Conservation (phyloP, 23 tunicate genomes). For the Trididemnum miniatum region DNA sequence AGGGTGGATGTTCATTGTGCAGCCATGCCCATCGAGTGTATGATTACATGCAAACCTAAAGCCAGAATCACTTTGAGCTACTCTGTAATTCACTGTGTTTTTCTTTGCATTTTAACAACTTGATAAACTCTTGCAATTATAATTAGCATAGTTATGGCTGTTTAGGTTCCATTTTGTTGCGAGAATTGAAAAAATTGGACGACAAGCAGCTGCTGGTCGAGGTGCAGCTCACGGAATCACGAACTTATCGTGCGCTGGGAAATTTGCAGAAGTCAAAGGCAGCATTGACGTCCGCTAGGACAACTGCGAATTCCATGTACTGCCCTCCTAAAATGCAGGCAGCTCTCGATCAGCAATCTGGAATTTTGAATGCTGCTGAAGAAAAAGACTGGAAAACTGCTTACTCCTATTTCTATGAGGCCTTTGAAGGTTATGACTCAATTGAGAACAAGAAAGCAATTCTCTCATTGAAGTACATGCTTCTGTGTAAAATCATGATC, state of each 20-base stretch:
- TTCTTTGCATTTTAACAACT: no score
- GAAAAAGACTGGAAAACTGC: conserved; percentile 99
- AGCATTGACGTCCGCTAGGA: conserved; percentile 96
- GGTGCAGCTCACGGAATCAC: conserved; percentile 93
- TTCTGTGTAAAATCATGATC: conserved; percentile 82
- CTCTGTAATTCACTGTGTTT: no score
- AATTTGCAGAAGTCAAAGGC: conserved; percentile 98
- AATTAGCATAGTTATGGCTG: no score
- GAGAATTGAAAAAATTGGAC: conserved; percentile 94
- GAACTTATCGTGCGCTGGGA: conserved; percentile 97
- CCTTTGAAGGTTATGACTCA: conserved; percentile 98
- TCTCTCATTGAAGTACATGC: conserved; percentile 89
- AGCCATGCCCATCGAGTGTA: no score
- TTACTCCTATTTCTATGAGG: conserved; percentile 98
- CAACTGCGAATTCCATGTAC: conserved; percentile 99
- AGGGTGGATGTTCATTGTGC: no score
- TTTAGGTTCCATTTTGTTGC: conserved; percentile 58
- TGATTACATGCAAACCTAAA: no score
- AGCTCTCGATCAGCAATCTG: conserved; percentile 93
- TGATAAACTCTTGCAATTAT: no score
- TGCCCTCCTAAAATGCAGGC: conserved; percentile 99
- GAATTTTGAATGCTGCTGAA: conserved; percentile 97
- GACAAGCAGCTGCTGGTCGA: conserved; percentile 97
- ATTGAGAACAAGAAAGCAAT: conserved; percentile 95
- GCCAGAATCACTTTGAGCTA: no score